Evolutionary conservation across 2,113 vertebrate species (phyloP).

Genomic region (Trochalopteron elliotii): DNA sequence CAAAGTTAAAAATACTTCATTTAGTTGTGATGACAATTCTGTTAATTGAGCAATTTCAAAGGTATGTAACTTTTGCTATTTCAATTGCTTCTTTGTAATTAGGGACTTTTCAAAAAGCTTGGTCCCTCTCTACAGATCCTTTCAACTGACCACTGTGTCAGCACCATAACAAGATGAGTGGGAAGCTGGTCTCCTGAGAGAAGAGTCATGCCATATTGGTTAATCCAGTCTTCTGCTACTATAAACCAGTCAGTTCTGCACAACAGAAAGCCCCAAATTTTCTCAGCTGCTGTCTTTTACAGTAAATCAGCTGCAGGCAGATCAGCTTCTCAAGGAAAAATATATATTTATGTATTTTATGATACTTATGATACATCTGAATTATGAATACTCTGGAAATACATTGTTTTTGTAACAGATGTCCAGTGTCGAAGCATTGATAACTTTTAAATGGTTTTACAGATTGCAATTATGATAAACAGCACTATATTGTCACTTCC

Average conservation of each 20-base stretch:
- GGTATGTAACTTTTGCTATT: slow-evolving; percentile 18
- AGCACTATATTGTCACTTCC: neutral
- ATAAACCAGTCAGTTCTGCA: neutral
- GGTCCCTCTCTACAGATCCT: neutral
- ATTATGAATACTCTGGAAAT: neutral
- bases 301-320: neutral
- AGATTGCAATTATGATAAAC: neutral
- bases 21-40: slow-evolving; percentile 20
- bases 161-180: neutral
- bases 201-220: neutral
- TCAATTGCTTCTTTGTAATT: slow-evolving; percentile 3
- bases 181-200: neutral
- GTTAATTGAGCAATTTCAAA: slow-evolving; percentile 46
- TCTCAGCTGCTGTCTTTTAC: neutral
- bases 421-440: neutral
- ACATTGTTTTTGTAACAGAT: neutral
- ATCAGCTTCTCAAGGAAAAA: neutral
- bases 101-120: slow-evolving; percentile 23
- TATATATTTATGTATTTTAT: neutral
- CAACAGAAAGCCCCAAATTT: neutral
- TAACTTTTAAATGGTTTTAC: neutral
- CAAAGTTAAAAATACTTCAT: slow-evolving; percentile 8
- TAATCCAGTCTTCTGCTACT: neutral
- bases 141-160: neutral
- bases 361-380: neutral